Evolutionary conservation across 2,888 invertebrate species (phyloP), one percentile per base, ranked within the genome.

Genomic region (Ectobius pallidus): DNA sequence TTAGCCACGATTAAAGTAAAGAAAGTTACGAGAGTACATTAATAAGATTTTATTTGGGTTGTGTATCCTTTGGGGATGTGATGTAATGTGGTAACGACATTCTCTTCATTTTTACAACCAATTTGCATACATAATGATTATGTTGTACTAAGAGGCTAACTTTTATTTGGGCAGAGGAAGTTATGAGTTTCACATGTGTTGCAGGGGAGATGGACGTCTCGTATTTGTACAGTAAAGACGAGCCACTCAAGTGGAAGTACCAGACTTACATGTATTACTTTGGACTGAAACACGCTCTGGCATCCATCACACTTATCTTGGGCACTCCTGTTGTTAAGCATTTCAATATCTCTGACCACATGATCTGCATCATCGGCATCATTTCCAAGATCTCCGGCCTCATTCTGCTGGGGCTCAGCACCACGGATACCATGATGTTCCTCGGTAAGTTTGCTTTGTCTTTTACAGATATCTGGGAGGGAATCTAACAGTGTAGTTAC

Each of bases 151-250:
- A n/a, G n/a, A n/a, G n/a, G n/a, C n/a, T n/a, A n/a, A n/a, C n/a
- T n/a, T n/a, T n/a, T n/a, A n/a, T n/a, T n/a, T n/a, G n/a, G n/a
- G n/a, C n/a, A n/a, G n/a, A n/a, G n/a, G n/a, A n/a, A n/a, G n/a
- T n/a, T n/a, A n/a, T n/a, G n/a, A n/a, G n/a, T n/a, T n/a, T n/a
- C n/a, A n/a, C n/a, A n/a, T n/a, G n/a, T n/a, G n/a, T 34, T 58
- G 16, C 79, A 84, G 84, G 83, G 69, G 82, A 83, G 75, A 77
- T 79, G 74, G 82, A 83, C 71, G 80, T 84, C 1, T 78, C 82
- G 0, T 81, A 82, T 73, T 77, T 84, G 58, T 84, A 80, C 76
- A 79, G 82, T 6, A 80, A 80, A 69, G 81, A 81, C 55, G 79
- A 80, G 18, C 83, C 83, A 0, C 76, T 83, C 44, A 75, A 74